Evolutionary conservation across 35 echinoderm and acorn worm genomes (phyloP).

Genomic region (Patiria miniata): DNA sequence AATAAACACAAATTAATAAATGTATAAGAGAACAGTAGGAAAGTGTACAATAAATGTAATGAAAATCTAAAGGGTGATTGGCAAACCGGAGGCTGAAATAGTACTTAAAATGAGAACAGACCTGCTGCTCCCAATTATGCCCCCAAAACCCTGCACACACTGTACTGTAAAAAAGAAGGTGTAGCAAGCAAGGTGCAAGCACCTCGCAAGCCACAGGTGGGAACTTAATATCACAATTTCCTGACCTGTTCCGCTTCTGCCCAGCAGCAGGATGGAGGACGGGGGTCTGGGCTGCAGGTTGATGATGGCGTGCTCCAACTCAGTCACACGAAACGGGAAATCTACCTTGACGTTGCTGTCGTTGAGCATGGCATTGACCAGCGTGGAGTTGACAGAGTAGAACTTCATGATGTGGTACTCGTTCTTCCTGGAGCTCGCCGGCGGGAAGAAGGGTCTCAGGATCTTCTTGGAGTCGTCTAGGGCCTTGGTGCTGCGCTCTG

Average conservation of each 20-base stretch:
- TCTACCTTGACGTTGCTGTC: conserved; percentile 53
- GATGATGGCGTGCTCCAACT: conserved; percentile 64
- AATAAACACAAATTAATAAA: too few relatives aligned
- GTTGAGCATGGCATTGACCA: conserved; percentile 54
- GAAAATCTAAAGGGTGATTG: too few relatives aligned
- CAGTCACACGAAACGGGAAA: conserved; percentile 71
- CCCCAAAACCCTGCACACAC: too few relatives aligned
- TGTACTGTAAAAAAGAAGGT: too few relatives aligned
- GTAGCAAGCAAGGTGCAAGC: too few relatives aligned
- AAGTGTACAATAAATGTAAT: too few relatives aligned
- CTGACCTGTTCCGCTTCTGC: conserved; percentile 66
- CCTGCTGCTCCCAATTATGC: too few relatives aligned
- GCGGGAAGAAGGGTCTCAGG: conserved; percentile 62
- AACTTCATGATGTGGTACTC: conserved; percentile 80
- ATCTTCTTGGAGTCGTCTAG: conserved; percentile 21
- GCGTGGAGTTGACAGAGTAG: conserved; percentile 55
- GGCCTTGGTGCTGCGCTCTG: neutral
- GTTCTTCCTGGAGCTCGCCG: conserved; percentile 58
- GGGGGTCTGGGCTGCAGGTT: conserved; percentile 46
- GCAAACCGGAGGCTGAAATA: too few relatives aligned
- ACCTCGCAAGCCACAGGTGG: too few relatives aligned
- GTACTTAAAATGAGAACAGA: too few relatives aligned
- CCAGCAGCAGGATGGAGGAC: conserved; percentile 44
- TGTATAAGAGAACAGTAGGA: too few relatives aligned
- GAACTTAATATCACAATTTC: neutral